Conservation (phyloP, 2,888 invertebrate species). For the Chrysopilus asiliformis region DNA sequence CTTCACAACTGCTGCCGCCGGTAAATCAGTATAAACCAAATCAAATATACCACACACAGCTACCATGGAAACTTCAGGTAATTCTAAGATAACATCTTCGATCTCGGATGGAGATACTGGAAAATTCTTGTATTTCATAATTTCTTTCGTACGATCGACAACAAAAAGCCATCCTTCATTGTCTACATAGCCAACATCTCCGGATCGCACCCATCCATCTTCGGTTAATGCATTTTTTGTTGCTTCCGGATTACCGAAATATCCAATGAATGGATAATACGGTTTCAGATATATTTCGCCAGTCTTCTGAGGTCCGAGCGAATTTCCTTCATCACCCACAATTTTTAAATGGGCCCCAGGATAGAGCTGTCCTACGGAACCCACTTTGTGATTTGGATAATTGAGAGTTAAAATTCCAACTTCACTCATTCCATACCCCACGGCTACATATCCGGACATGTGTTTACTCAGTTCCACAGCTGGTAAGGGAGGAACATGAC, state of each 20-base stretch:
- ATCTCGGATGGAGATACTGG: conserved; percentile 28
- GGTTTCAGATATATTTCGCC: conserved; percentile 24
- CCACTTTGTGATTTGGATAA: not conserved
- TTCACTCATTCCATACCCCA: conserved; percentile 11
- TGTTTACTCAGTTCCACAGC: conserved; percentile 1
- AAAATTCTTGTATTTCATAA: conserved; percentile 25
- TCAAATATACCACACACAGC: conserved; percentile 28
- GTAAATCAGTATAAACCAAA: conserved; percentile 21
- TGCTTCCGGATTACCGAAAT: conserved; percentile 22
- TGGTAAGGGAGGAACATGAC: conserved; percentile 4
- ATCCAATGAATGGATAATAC: conserved; percentile 23
- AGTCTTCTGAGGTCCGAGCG: too few relatives aligned
- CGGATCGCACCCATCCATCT: conserved; percentile 23
- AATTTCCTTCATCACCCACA: conserved; percentile 22
- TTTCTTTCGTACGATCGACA: conserved; percentile 25
- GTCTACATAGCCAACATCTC: conserved; percentile 29
- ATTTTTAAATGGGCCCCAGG: too few relatives aligned
- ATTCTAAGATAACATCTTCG: conserved; percentile 23
- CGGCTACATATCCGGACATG: conserved; percentile 3
- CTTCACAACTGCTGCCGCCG: conserved; percentile 24
- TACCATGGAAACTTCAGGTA: conserved; percentile 23
- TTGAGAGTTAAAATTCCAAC: not conserved
- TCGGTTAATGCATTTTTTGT: conserved; percentile 18
- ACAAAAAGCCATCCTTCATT: conserved; percentile 26
- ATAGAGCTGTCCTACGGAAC: too few relatives aligned